Evolutionary conservation across 2,888 invertebrate genomes (phyloP).

Genomic region (Tuta absoluta): DNA sequence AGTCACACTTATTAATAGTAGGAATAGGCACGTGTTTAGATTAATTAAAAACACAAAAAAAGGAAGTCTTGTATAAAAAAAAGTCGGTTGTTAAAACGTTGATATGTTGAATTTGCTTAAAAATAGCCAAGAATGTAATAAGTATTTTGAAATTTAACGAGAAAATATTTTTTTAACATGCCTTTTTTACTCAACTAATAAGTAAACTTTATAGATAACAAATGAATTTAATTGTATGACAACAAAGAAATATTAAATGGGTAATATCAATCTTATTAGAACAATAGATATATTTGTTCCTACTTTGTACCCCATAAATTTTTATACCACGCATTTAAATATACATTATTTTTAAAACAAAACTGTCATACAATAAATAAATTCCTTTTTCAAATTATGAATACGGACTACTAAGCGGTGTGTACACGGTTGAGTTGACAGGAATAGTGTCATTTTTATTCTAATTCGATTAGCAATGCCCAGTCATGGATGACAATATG

Average conservation of each 20-base stretch:
- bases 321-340: not conserved
- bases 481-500: constrained; percentile 22
- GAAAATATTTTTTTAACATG: too few species aligned
- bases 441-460: constrained; percentile 27
- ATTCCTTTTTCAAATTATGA: constrained; percentile 20
- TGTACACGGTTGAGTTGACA: constrained; percentile 26
- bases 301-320: not conserved
- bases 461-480: constrained; percentile 27
- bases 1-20: not conserved
- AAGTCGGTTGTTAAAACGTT: too few species aligned
- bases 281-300: not conserved
- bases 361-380: constrained; percentile 19
- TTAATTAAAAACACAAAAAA: constrained; percentile 2
- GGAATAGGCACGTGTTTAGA: constrained; percentile 12
- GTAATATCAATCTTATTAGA: not conserved
- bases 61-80: too few species aligned
- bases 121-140: too few species aligned
- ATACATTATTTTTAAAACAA: not conserved
- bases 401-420: constrained; percentile 6
- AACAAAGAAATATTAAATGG: not conserved
- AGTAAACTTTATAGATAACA: too few species aligned
- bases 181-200: too few species aligned
- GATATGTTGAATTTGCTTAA: too few species aligned
- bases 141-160: too few species aligned
- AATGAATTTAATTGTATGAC: too few species aligned